phyloP scores from a whole-genome alignment of 2,888 invertebrate species.

The Anticlea derivata region DNA sequence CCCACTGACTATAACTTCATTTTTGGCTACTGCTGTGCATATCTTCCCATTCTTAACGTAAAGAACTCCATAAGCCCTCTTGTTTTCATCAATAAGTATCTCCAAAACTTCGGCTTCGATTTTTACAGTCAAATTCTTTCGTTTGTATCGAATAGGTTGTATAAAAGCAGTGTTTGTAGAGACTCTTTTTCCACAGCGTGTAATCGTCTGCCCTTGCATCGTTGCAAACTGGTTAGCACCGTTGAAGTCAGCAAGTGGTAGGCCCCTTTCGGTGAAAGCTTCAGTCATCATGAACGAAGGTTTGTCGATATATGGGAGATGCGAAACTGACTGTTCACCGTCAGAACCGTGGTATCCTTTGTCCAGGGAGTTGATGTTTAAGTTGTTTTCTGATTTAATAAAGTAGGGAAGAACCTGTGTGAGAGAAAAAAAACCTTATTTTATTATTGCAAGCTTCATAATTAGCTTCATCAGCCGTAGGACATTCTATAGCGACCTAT shows the following conservation, averaged over 20 bases:
- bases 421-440: background rate
- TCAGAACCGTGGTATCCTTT: slow-evolving; percentile 82
- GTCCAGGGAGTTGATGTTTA: slow-evolving; percentile 74
- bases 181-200: slow-evolving; percentile 80
- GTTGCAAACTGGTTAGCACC: slow-evolving; percentile 80
- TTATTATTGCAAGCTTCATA: background rate
- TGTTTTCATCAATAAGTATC: slow-evolving; percentile 79
- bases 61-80: slow-evolving; percentile 58
- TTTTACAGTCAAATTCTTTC: slow-evolving; percentile 77
- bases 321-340: slow-evolving; percentile 85
- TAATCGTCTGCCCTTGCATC: slow-evolving; percentile 82
- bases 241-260: slow-evolving; percentile 83
- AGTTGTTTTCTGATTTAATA: slow-evolving; percentile 85
- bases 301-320: slow-evolving; percentile 84
- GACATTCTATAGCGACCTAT: too few relatives aligned
- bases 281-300: slow-evolving; percentile 80
- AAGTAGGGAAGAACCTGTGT: slow-evolving; percentile 86
- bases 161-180: slow-evolving; percentile 87
- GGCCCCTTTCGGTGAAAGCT: slow-evolving; percentile 84
- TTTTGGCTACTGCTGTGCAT: slow-evolving; percentile 54
- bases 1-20: slow-evolving; percentile 63
- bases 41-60: slow-evolving; percentile 46
- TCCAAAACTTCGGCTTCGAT: slow-evolving; percentile 79
- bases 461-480: too few relatives aligned
- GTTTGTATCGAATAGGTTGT: slow-evolving; percentile 82